These are phyloP conservation scores for Dicrostonyx torquatus DNA, from an alignment of 2,797 vertebrate genomes.

Conservation along the genomic window DNA sequence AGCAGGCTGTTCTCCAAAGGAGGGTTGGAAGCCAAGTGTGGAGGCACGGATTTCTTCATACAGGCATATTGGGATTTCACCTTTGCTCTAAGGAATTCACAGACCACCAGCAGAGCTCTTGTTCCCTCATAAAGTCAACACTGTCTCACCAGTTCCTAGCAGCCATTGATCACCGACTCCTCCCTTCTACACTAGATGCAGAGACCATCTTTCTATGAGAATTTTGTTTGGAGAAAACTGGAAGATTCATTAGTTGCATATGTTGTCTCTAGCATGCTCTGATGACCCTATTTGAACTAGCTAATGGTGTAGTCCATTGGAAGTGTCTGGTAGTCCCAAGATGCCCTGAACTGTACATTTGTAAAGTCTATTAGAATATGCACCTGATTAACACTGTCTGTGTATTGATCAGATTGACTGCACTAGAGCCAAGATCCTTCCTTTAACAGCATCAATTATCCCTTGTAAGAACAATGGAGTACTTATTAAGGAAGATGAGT, in stretches of 20 bases:
- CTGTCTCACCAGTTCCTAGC: background rate
- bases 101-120: background rate
- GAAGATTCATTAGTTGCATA: background rate
- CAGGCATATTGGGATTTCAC: background rate
- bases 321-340: background rate
- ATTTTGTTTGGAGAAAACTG: background rate
- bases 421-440: background rate
- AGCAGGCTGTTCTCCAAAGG: background rate
- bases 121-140: background rate
- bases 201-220: background rate
- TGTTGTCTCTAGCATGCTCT: background rate
- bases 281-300: background rate
- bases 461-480: background rate
- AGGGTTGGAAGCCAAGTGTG: background rate
- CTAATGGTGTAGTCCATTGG: background rate
- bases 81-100: background rate
- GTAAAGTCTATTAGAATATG: conserved; percentile 51
- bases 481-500: background rate
- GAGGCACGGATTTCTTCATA: rapidly evolving
- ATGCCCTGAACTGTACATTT: conserved; percentile 39
- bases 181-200: background rate
- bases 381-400: conserved; percentile 54
- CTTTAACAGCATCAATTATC: conserved; percentile 9
- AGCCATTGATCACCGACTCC: background rate
- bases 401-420: conserved; percentile 2